Evolutionary conservation across 1,140 invertebrate genomes (phyloP).

Genomic region (Geopemphigus sp.): DNA sequence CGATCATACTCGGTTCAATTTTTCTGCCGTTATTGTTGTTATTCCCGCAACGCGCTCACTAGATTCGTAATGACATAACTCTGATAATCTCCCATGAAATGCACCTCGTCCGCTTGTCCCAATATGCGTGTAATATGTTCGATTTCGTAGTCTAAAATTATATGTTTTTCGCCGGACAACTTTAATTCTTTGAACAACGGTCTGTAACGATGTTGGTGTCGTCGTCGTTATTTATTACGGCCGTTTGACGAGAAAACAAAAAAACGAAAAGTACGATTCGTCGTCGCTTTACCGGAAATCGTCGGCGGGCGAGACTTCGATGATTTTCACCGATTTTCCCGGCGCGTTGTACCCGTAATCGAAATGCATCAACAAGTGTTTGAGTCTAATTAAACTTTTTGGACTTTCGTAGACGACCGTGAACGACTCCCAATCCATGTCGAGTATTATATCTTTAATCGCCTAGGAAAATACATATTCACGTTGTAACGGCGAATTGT

Average conservation of each 20-base stretch:
- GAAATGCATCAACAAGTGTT: conserved; percentile 70
- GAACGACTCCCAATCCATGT: conserved; percentile 76
- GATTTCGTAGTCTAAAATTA: conserved; percentile 85
- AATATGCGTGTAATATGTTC: conserved; percentile 79
- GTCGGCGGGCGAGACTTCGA: neutral
- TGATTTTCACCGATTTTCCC: conserved; percentile 54
- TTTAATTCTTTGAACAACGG: conserved; percentile 87
- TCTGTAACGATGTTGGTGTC: conserved; percentile 64
- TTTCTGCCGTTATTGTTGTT: too few relatives aligned
- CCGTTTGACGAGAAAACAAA: too few relatives aligned
- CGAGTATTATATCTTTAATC: conserved; percentile 66
- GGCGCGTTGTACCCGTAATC: conserved; percentile 70
- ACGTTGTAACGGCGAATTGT: neutral
- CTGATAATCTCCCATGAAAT: conserved; percentile 91
- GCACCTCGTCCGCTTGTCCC: conserved; percentile 89
- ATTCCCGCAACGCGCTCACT: conserved; percentile 59
- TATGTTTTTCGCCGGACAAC: conserved; percentile 82
- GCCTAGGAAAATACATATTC: conserved; percentile 23
- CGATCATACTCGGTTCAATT: too few relatives aligned
- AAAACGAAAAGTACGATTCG: too few relatives aligned
- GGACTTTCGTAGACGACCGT: conserved; percentile 80
- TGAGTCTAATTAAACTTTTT: conserved; percentile 75
- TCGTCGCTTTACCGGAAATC: conserved; percentile 29
- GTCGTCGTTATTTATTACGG: too few relatives aligned
- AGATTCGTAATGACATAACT: conserved; percentile 87